Base-by-base conservation (phyloP, 35 echinoderm and acorn worm genomes). In the Acanthaster planci region DNA sequence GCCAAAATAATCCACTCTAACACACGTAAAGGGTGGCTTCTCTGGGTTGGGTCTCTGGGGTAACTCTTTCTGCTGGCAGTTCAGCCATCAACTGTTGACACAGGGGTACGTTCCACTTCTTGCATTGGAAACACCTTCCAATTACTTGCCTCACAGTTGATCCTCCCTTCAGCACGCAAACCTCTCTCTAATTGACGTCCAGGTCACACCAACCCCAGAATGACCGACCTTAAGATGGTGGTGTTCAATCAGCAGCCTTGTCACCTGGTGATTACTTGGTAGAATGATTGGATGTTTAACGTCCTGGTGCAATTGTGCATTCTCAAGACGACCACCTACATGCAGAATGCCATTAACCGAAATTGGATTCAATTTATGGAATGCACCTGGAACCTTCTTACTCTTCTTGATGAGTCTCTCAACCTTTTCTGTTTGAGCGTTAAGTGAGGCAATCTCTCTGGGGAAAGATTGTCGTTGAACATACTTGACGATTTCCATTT, bases 121-220 rank as follows among this genome's bases (percentile, higher is more conserved):
- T 94, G 52, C 88, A 90, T 17, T 38, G 12, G 37, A 91, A 22
- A 60, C 92, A 94, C 38, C 84, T 90, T 2, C 88, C 88, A 30
- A 94, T 78, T 17, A 91, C 54, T 12, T 67, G 52, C 15, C 88
- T 26, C 55, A 87, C 88, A 55, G 88, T 78, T 27, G 88, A 68
- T 19, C 84, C 84, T 22, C 83, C 93, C 35, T 79, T 77, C 8
- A 94, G 2, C 7, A 91, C 84, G 88, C 72, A 94, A 80, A 94
- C 56, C 84, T 82, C 5, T 17, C n/a, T 38, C 76, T 22, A 5
- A 91, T 38, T 32, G 55, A 32, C 21, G 79, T 12, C 89, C 77
- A 87, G 1, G 84, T 91, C 78, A 83, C 77, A 1, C 80, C 80
- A 38, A 60, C 35, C 19, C 93, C 93, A 53, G 84, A 90, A 67